Evolutionary conservation across 2,888 invertebrate genomes (phyloP), one percentile per base, ranked within the genome.

Genomic region (Toxonevra muliebris): DNA sequence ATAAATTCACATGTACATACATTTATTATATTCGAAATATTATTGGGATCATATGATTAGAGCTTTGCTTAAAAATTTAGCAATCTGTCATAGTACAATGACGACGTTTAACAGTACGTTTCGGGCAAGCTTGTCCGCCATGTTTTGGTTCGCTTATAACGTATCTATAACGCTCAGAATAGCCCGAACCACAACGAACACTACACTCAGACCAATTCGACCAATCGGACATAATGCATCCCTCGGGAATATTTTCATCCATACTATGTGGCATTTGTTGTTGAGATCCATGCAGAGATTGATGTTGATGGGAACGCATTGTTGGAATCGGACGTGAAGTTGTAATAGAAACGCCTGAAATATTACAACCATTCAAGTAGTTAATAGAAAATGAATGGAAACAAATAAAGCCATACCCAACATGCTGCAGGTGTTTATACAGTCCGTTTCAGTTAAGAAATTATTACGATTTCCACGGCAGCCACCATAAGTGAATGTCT

Each of bases 401-500:
- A 12, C n/a, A 45, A 10, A 30, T 19, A 9, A 12, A 53, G n/a
- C 5, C 42, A 52, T 68, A 77, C 76, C 69, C 52, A 77, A 71
- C 53, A 74, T 69, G 40, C 72, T 75, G 82, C 95, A 95, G 9
- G 92, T 90, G 74, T 87, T 87, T 74, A 88, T 87, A 80, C 96
- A 96, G 79, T 95, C 94, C 41, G 91, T 89, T 74, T 89, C 88
- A 13, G 92, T 91, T 71, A 93, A 88, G 87, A 97, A 98, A 86
- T 96, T 96, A 86, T 98, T 98, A 78, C 90, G 89, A 85, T 94
- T 96, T 52, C 97, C 97, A 68, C 95, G 89, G 75, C 94, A 95
- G 54, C 94, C 94, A 52, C 96, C 95, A 86, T 95, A 98, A 65
- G 88, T 88, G 86, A 98, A 98, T 65, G 93, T 90, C 66, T 92